A percentile compares a stretch with the other conserved stretches of the same genome.
phyloP scores from a whole-genome alignment of 2,888 invertebrate species.

The Andrena camellia region DNA sequence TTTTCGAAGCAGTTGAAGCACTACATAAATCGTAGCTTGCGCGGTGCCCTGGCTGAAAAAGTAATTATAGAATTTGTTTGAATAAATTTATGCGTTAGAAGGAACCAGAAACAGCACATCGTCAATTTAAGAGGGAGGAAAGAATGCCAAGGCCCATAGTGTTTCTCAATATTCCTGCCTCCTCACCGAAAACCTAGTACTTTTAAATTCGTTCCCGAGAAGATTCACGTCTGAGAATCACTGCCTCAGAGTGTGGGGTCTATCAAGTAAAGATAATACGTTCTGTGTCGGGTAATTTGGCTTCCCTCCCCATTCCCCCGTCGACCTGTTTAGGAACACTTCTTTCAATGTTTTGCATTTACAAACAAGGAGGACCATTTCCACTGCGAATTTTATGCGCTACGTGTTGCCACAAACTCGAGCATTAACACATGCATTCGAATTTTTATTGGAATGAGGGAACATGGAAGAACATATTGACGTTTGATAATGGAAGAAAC shows the following conservation, averaged over 20 bases:
- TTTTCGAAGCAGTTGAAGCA: conserved; percentile 35
- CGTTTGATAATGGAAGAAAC: too few relatives aligned
- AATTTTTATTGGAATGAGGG: too few relatives aligned
- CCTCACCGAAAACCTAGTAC: conserved; percentile 34
- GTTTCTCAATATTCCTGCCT: conserved; percentile 71
- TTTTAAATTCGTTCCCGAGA: conserved; percentile 34
- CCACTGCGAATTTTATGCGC: not conserved
- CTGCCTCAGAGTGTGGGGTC: conserved; percentile 74
- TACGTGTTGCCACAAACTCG: not conserved
- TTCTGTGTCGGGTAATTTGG: conserved; percentile 84
- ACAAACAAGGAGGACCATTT: conserved; percentile 28
- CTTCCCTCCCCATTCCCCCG: conserved; percentile 64
- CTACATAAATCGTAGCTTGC: conserved; percentile 75
- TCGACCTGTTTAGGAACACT: conserved; percentile 28
- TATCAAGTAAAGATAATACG: conserved; percentile 84
- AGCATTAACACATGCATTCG: not conserved
- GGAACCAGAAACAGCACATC: conserved; percentile 72
- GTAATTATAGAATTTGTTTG: conserved; percentile 84
- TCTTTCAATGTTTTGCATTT: conserved; percentile 63
- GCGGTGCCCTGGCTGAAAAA: conserved; percentile 75
- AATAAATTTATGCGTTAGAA: conserved; percentile 81
- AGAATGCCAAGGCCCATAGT: conserved; percentile 70
- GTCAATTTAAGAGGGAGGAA: conserved; percentile 75
- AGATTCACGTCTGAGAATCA: conserved; percentile 72
- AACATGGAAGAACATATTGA: too few relatives aligned